phyloP scores from a whole-genome alignment of 2,888 invertebrate genomes.

The Pyrrhia umbra region DNA sequence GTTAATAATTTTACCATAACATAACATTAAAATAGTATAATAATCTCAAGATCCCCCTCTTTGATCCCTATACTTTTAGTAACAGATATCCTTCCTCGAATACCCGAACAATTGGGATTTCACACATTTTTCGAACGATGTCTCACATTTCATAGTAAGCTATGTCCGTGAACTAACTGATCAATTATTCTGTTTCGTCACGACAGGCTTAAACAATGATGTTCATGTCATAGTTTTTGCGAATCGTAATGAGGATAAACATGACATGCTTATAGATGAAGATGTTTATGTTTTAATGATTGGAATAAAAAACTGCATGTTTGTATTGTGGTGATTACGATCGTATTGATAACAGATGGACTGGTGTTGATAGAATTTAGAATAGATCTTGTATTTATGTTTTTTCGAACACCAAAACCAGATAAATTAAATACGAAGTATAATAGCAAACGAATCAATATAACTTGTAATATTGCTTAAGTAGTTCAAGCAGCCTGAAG shows the following conservation, averaged over 20 bases:
- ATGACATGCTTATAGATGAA: slow-evolving; percentile 29
- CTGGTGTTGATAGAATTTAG: not conserved
- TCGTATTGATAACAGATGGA: not conserved
- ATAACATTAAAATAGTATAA: too few species aligned
- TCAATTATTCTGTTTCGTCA: slow-evolving; percentile 14
- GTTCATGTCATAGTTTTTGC: slow-evolving; percentile 38
- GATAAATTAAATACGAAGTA: too few species aligned
- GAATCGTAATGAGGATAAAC: slow-evolving; percentile 12
- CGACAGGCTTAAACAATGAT: slow-evolving; percentile 32
- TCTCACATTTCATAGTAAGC: not conserved
- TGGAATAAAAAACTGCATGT: slow-evolving; percentile 23
- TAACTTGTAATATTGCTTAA: too few species aligned
- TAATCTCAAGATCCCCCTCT: too few species aligned
- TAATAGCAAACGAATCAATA: too few species aligned
- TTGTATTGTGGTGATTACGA: not conserved
- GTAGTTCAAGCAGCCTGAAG: too few species aligned
- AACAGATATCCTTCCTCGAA: too few species aligned
- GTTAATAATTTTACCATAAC: too few species aligned
- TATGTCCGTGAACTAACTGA: slow-evolving; percentile 18
- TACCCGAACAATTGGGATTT: not conserved
- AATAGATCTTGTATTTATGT: not conserved
- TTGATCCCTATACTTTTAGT: too few species aligned
- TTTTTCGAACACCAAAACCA: too few species aligned
- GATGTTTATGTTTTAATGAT: slow-evolving; percentile 24
- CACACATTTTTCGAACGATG: not conserved